Evolutionary conservation across 2,113 vertebrate species (phyloP).

Genomic region (Leuciscus idus): DNA sequence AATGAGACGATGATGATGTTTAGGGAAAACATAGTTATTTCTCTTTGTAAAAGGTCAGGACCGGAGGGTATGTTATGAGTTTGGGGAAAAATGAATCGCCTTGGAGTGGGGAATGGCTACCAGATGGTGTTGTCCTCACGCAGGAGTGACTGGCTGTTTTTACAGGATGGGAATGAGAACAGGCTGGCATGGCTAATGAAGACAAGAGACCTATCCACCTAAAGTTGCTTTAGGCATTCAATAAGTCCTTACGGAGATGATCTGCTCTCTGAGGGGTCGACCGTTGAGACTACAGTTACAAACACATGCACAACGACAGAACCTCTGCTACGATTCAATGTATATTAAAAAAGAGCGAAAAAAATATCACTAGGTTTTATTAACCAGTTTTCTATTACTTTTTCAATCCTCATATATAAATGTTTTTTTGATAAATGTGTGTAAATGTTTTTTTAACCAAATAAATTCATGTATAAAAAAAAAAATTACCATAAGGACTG

Average conservation of each 20-base stretch:
- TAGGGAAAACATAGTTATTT: slow-evolving; percentile 63
- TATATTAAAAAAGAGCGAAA: neutral
- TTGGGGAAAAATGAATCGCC: slow-evolving; percentile 58
- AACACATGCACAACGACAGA: neutral
- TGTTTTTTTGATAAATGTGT: no score
- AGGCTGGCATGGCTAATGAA: slow-evolving; percentile 70
- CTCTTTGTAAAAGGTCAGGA: slow-evolving; percentile 64
- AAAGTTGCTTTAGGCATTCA: slow-evolving; percentile 19
- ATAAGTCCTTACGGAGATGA: neutral
- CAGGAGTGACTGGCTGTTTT: slow-evolving; percentile 55
- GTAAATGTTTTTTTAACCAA: neutral
- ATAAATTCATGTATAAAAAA: neutral
- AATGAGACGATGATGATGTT: slow-evolving; percentile 64
- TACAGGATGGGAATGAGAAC: slow-evolving; percentile 61
- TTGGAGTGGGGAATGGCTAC: slow-evolving; percentile 67
- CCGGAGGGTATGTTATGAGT: slow-evolving; percentile 55
- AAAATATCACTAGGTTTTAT: neutral
- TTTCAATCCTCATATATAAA: neutral
- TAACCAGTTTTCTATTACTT: neutral
- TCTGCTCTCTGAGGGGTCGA: neutral
- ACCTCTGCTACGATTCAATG: neutral
- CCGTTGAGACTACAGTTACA: neutral
- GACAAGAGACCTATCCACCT: slow-evolving; percentile 57
- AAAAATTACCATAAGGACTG: no score
- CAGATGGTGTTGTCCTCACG: slow-evolving; percentile 72